phyloP scores from a whole-genome alignment of 1,140 invertebrate genomes.

The Belonocnema kinseyi region DNA sequence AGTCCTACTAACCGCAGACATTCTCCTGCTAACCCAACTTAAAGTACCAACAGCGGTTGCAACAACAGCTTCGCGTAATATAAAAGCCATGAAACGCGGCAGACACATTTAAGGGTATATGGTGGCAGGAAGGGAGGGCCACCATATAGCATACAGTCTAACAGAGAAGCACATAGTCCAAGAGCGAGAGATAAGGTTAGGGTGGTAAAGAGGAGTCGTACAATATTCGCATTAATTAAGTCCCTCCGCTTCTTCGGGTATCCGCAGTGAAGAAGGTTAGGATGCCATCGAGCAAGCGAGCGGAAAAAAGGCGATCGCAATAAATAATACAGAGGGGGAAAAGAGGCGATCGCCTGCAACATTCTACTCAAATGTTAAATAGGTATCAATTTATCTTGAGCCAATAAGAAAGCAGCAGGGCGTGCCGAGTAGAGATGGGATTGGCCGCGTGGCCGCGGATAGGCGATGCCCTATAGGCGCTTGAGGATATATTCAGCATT shows the following conservation, averaged over 20 bases:
- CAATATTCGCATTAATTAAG: conserved; percentile 71
- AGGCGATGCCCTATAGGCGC: conserved; percentile 40
- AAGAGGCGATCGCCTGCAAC: conserved; percentile 67
- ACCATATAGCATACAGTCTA: not conserved
- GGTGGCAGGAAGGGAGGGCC: not conserved
- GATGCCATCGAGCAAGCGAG: conserved; percentile 39
- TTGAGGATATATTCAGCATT: conserved; percentile 40
- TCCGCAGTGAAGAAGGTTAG: conserved; percentile 43
- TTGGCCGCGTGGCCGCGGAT: conserved; percentile 46
- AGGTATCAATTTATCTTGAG: conserved; percentile 70
- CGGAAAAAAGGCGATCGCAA: conserved; percentile 61
- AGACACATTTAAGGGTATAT: not conserved
- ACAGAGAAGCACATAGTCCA: conserved; percentile 24
- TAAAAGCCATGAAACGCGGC: not conserved
- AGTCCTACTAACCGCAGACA: no score
- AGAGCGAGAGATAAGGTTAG: conserved; percentile 32
- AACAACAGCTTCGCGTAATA: conserved; percentile 3
- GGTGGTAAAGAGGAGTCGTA: conserved; percentile 38
- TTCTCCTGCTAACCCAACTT: not conserved
- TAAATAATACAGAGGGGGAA: conserved; percentile 68
- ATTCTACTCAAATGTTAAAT: conserved; percentile 74
- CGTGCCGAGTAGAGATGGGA: conserved; percentile 47
- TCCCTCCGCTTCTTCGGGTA: conserved; percentile 64
- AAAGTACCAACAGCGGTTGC: conserved; percentile 9
- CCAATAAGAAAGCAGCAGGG: conserved; percentile 62